Conservation (phyloP, 2,888 invertebrate species). For the Tillus elongatus region DNA sequence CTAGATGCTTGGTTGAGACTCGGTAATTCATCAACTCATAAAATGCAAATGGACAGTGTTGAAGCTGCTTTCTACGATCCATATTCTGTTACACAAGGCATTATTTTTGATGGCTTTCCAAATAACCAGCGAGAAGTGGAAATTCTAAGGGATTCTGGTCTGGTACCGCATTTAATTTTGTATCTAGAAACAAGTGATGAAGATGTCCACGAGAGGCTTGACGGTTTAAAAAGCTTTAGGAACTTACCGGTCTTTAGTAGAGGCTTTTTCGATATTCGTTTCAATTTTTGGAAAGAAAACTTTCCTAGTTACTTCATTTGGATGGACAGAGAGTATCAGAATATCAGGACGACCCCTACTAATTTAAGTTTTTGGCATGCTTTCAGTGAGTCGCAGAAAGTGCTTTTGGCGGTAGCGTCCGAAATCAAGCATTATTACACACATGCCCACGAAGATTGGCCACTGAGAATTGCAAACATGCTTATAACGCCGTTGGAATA, state of each 20-base stretch:
- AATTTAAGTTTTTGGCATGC: slow-evolving; percentile 49
- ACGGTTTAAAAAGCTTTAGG: slow-evolving; percentile 30
- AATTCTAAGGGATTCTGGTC: slow-evolving; percentile 43
- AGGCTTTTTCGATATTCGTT: slow-evolving; percentile 42
- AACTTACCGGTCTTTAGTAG: slow-evolving; percentile 27
- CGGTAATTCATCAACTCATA: slow-evolving; percentile 42
- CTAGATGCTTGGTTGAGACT: slow-evolving; percentile 38
- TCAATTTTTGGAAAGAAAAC: slow-evolving; percentile 40
- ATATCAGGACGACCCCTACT: slow-evolving; percentile 45
- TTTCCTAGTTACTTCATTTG: slow-evolving; percentile 41
- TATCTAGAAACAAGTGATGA: slow-evolving; percentile 42
- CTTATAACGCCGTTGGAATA: slow-evolving; percentile 50
- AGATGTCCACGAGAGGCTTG: slow-evolving; percentile 40
- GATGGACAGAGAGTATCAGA: slow-evolving; percentile 48
- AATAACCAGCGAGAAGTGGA: slow-evolving; percentile 44
- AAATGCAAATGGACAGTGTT: slow-evolving; percentile 46
- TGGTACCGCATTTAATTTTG: slow-evolving; percentile 51
- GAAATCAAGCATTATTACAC: slow-evolving; percentile 47
- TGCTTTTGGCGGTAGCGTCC: slow-evolving; percentile 37
- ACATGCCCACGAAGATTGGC: slow-evolving; percentile 41
- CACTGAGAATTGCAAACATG: slow-evolving; percentile 47
- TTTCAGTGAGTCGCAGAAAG: slow-evolving; percentile 41
- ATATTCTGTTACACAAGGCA: slow-evolving; percentile 47
- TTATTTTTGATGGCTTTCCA: slow-evolving; percentile 56
- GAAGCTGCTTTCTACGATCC: slow-evolving; percentile 46